Base-by-base conservation (phyloP, 2,888 invertebrate genomes). In the Sericinus montela region DNA sequence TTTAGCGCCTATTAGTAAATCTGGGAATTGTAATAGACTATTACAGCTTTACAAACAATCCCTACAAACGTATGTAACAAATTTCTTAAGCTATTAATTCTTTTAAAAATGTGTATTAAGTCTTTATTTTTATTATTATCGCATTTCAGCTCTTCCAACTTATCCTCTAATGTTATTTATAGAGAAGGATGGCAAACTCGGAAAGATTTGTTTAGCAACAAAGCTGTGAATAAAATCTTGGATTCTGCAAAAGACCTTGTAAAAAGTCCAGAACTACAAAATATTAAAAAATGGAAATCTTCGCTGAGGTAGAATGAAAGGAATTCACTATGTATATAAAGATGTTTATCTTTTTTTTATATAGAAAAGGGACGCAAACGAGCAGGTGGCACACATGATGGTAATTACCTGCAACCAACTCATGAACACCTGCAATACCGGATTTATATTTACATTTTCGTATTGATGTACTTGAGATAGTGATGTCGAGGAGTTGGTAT, bases 141-240 rank as follows among this genome's bases (percentile, higher is more conserved):
- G 36, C 15, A 29, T 8, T 74, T 72, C 59, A 85, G 86, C 36
- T 57, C 59, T 1, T 73, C 82, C 4, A 86, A 85, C 57, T 48
- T 67, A 35, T 43, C 69, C 15, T 80, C 81, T 2, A 67, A 63
- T 39, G 58, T 63, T 16, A 51, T 82, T 15, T 62, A 77, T 0
- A 63, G 72, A 11, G 67, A 76, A 55, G 56, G 72, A 3, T 80
- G 76, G 75, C 55, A 65, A 29, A 54, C 53, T 7, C 76, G 78
- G 51, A 51, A 54, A 15, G 61, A 71, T 39, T 44, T 64, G 10
- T 55, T 69, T 5, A 63, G 57, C 56, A 59, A 51, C 14, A 36
- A 44, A 63, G 35, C 61, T 16, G 48, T 65, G 6, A 58, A 72
- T 32, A 55, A 69, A 32, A 61, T 80, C 28, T 40, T 68, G 7